phyloP scores from a whole-genome alignment of 1,140 invertebrate genomes.

The Drosophila sturtevanti region DNA sequence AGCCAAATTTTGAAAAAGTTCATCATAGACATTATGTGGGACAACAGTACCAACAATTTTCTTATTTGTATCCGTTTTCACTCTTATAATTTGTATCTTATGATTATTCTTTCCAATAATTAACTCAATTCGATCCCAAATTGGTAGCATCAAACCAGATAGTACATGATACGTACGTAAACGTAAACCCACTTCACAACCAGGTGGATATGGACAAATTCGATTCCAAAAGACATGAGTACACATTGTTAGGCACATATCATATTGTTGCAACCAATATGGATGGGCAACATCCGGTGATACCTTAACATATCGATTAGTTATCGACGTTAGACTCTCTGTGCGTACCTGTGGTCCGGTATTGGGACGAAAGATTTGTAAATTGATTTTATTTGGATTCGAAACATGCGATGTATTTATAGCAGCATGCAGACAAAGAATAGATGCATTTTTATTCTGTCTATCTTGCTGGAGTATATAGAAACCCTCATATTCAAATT shows the following conservation, averaged over 20 bases:
- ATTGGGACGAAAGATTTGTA: constrained; percentile 60
- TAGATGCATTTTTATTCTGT: constrained; percentile 52
- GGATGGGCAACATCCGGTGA: constrained; percentile 25
- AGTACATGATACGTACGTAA: constrained; percentile 64
- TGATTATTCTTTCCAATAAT: constrained; percentile 41
- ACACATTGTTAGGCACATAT: constrained; percentile 42
- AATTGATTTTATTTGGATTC: constrained; percentile 21
- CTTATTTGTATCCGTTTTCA: constrained; percentile 50
- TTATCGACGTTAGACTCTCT: constrained; percentile 45
- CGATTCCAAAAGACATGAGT: constrained; percentile 59
- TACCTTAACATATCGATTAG: constrained; percentile 46
- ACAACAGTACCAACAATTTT: constrained; percentile 69
- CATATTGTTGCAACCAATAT: constrained; percentile 50
- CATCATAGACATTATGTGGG: constrained; percentile 50
- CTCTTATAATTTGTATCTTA: constrained; percentile 68
- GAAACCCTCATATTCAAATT: constrained; percentile 47
- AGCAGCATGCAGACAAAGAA: constrained; percentile 41
- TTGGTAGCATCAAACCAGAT: constrained; percentile 61
- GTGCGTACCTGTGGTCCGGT: constrained; percentile 60
- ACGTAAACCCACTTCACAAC: constrained; percentile 52
- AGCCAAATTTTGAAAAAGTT: constrained; percentile 51
- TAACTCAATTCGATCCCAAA: constrained; percentile 62
- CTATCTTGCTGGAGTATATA: constrained; percentile 46
- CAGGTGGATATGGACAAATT: constrained; percentile 28
- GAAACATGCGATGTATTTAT: background rate